Base-by-base conservation (phyloP, 2,113 vertebrate genomes). In the Crotophaga sulcirostris region DNA sequence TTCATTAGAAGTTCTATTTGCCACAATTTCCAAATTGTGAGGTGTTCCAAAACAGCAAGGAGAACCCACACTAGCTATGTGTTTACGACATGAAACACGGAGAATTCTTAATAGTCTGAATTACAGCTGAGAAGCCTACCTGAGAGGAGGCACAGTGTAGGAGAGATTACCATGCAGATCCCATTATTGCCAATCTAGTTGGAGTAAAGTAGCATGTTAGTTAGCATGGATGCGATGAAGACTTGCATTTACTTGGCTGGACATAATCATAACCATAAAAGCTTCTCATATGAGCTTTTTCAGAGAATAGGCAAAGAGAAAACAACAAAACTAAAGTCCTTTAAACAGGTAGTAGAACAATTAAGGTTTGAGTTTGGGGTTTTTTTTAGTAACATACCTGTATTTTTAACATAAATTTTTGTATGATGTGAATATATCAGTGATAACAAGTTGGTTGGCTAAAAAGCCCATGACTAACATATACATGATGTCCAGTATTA, bases 311-410 rank as follows among this genome's bases (percentile, higher is more conserved):
- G 6, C 11, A 60, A 77, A 54, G 42, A 58, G 5, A 13, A 55
- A 49, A 47, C 44, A 84, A 63, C 3, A 66, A 68, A 56, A 18
- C 60, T 16, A 3, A 74, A 78, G 26, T 31, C 14, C 15, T 89
- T 62, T 28, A 51, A 28, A 33, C 4, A 47, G 29, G 18, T 33
- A 66, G 18, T 33, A 66, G 15, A 87, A 44, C 10, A 58, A 52
- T 49, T 31, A 89, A 67, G 16, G 28, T 42, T 52, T 62, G 33
- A 0, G 28, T 42, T 52, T 67, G 29, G 0, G 6, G 0, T 2
- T 78, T 85, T 62, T 68, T 6, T 6, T 31, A n/a, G 14, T 8
- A 40, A 17, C 31, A n/a, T 73, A 59, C 20, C 16, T 62, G 12
- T 29, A 44, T 74, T 91, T 89, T 84, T 49, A 89, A 60, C 19